Conservation (phyloP, 2,797 vertebrate species). For the Chelon labrosus region DNA sequence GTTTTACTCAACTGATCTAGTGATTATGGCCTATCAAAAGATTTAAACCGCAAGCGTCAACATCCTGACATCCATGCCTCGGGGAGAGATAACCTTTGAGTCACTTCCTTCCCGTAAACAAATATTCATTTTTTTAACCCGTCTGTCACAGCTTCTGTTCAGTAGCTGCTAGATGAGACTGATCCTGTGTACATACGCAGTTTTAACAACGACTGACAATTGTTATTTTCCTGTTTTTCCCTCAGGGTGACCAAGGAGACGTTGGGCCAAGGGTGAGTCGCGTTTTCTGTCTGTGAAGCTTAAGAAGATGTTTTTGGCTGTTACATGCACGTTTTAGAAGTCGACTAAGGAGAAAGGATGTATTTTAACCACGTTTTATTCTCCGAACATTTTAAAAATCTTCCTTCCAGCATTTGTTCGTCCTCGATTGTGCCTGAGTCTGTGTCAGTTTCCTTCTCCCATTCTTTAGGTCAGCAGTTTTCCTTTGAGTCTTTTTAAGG, state of each 20-base stretch:
- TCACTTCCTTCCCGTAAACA: constrained; percentile 45
- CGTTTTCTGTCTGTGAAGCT: constrained; percentile 29
- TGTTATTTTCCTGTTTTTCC: constrained; percentile 68
- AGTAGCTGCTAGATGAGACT: constrained; percentile 24
- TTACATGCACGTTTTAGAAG: constrained; percentile 9
- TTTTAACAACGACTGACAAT: constrained; percentile 61
- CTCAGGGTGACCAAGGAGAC: constrained; percentile 93
- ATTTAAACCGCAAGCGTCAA: constrained; percentile 48
- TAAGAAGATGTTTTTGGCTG: constrained; percentile 19
- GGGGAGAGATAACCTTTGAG: constrained; percentile 55
- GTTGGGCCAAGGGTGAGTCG: constrained; percentile 91
- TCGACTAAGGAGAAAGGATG: constrained; percentile 3
- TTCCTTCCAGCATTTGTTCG: constrained; percentile 1
- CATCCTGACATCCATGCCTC: constrained; percentile 40
- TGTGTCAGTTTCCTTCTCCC: neutral
- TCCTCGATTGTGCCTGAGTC: neutral
- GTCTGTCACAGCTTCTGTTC: constrained; percentile 40
- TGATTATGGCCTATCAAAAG: constrained; percentile 37
- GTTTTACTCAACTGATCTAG: constrained; percentile 7
- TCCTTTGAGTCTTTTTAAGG: neutral
- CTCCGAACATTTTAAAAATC: neutral
- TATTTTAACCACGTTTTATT: constrained; percentile 26
- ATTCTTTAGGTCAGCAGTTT: neutral
- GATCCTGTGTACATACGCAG: constrained; percentile 27
- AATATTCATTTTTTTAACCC: constrained; percentile 39